These are phyloP conservation scores for Platorchestia sp. DNA, from an alignment of 1,140 invertebrate genomes.

Conservation along the genomic window DNA sequence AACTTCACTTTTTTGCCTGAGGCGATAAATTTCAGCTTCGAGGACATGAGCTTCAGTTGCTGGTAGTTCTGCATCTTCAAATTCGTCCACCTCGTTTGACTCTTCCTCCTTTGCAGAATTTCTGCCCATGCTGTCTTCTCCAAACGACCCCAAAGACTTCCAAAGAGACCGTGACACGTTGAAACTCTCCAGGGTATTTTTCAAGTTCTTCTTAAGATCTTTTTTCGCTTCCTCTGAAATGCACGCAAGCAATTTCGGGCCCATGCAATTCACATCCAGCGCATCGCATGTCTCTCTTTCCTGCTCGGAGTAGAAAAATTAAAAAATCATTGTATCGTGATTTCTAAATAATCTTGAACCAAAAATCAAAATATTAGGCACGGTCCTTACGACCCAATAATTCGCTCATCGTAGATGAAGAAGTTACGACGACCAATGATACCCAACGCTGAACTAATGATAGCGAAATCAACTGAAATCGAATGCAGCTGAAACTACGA, in stretches of 20 bases:
- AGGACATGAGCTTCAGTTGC: neutral
- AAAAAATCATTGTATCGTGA: no score
- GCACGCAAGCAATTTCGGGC: neutral
- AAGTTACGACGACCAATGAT: no score
- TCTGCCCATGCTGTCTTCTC: neutral
- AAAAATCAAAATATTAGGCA: no score
- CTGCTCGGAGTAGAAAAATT: neutral
- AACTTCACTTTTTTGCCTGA: conserved; percentile 16
- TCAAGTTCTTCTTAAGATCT: neutral
- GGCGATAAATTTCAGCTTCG: neutral
- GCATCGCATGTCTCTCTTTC: neutral
- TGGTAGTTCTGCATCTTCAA: neutral
- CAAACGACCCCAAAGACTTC: neutral
- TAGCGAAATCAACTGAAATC: no score
- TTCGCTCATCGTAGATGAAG: no score
- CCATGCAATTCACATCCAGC: neutral
- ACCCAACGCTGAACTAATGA: no score
- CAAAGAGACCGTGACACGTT: neutral
- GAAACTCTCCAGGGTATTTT: neutral
- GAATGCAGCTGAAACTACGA: no score
- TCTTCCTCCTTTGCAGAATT: neutral
- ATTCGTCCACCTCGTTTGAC: neutral
- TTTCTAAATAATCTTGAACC: no score
- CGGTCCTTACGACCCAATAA: no score
- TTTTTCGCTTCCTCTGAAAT: neutral